Evolutionary conservation across 2,888 invertebrate genomes (phyloP), one percentile per base, ranked within the genome.

Genomic region (Drosophila niveifrons): DNA sequence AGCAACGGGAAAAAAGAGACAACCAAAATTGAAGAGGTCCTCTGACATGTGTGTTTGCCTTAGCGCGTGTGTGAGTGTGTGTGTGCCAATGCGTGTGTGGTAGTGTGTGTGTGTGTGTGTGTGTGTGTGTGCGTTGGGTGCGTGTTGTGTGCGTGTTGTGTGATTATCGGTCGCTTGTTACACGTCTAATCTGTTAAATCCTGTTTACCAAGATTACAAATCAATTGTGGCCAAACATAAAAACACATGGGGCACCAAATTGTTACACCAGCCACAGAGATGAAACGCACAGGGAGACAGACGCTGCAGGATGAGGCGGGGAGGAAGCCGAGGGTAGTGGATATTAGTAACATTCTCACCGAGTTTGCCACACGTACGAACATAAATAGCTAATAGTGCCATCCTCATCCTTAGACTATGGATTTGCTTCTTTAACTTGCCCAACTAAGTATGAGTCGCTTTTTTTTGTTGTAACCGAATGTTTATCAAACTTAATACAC

Each of bases 171-270:
- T 66, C 70, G 78, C 84, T 81, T 88, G 89, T 86, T 87, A 83
- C 83, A 84, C 80, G 88, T 84, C 81, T 89, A 85, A 85, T 89
- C 85, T 87, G 85, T 82, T 89, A 87, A 89, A 87, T 85, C 89
- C 89, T 85, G 89, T 85, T 84, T 84, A 82, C 88, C 74, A 72
- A 87, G 85, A 85, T 89, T 85, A 89, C 85, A 87, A 85, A 85
- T 85, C 85, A 85, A 85, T 85, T 89, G 85, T 81, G 86, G 77
- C 77, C 86, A 79, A 66, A 81, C 87, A 88, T 83, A 88, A 77
- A 80, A 78, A 82, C 78, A 72, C 75, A 83, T 69, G 74, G 65
- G 72, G 47, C 58, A 36, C 28, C 18, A 52, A 50, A 66, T 64
- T 46, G 48, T 55, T 58, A 23, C 29, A 36, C 17, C 56, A 39